phyloP scores from a whole-genome alignment of 2,888 invertebrate genomes.

The Acronicta leporina region DNA sequence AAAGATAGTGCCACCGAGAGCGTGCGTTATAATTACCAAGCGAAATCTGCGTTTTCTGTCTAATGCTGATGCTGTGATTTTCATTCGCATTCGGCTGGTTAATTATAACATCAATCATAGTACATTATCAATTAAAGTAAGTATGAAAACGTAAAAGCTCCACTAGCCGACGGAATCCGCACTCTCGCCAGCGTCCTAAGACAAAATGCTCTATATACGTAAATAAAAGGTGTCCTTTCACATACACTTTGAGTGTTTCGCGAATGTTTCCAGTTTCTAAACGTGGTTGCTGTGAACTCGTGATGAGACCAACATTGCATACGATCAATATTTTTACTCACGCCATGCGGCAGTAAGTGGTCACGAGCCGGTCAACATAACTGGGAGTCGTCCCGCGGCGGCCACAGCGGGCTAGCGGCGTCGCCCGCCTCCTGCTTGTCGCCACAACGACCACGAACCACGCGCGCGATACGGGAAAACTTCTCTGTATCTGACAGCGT shows the following conservation, averaged over 20 bases:
- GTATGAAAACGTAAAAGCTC: background rate
- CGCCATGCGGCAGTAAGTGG: background rate
- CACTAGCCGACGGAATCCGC: background rate
- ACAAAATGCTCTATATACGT: background rate
- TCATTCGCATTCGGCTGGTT: background rate
- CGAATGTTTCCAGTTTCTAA: background rate
- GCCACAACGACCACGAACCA: constrained; percentile 67
- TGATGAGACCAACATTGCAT: too few species aligned
- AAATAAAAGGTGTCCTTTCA: background rate
- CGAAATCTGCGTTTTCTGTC: background rate
- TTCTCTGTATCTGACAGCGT: constrained; percentile 77
- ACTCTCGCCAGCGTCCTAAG: background rate
- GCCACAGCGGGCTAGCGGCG: constrained; percentile 73
- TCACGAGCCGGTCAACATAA: constrained; percentile 16
- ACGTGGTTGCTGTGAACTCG: too few species aligned
- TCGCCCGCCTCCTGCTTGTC: constrained; percentile 65
- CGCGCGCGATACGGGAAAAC: constrained; percentile 64
- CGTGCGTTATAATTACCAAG: too few species aligned
- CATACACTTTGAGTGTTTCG: background rate
- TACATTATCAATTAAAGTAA: background rate
- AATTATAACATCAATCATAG: background rate
- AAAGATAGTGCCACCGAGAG: background rate
- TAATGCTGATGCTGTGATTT: background rate
- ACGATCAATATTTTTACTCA: too few species aligned
- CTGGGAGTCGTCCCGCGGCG: constrained; percentile 59